These are phyloP conservation scores for Hydra vulgaris DNA, from an alignment of 30 jellyfish, hydroid and myxozoan species.

Conservation along the genomic window DNA sequence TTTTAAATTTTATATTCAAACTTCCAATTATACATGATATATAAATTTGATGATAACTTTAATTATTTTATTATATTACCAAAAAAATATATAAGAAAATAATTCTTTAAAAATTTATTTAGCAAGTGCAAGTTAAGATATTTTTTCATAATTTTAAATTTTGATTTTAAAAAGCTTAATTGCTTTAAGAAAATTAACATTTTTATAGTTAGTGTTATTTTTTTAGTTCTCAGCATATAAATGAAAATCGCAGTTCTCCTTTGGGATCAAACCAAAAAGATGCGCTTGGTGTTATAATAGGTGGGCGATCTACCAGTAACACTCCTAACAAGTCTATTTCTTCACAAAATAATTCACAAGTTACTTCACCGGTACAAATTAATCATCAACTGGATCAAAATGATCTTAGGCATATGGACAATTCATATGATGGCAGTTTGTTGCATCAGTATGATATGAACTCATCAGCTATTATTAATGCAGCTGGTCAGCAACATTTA, in stretches of 20 bases:
- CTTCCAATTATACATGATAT: too few relatives aligned
- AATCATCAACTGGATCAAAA: conserved; percentile 20
- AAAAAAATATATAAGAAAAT: too few relatives aligned
- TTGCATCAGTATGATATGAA: conserved; percentile 20
- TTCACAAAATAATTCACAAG: conserved; percentile 34
- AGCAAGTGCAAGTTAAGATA: too few relatives aligned
- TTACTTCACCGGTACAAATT: conserved; percentile 86
- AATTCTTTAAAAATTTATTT: too few relatives aligned
- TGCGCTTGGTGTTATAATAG: conserved; percentile 11
- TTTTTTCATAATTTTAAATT: too few relatives aligned
- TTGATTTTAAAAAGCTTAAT: too few relatives aligned
- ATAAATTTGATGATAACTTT: too few relatives aligned
- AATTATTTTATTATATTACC: too few relatives aligned
- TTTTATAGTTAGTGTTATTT: too few relatives aligned
- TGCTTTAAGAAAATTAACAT: too few relatives aligned
- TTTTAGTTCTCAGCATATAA: conserved; percentile 15
- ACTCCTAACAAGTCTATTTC: conserved; percentile 29
- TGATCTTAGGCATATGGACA: background rate
- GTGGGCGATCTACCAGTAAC: conserved; percentile 23
- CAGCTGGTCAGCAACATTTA: conserved; percentile 61
- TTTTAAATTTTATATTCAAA: too few relatives aligned
- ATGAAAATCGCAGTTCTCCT: conserved; percentile 91
- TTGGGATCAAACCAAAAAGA: conserved; percentile 53
- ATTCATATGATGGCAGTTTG: conserved; percentile 1
- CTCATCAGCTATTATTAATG: conserved; percentile 25